Percentiles rank a stretch among this genome's conserved stretches.
Evolutionary conservation across 2,797 vertebrate species (phyloP).

Genomic region (Myotis daubentonii): DNA sequence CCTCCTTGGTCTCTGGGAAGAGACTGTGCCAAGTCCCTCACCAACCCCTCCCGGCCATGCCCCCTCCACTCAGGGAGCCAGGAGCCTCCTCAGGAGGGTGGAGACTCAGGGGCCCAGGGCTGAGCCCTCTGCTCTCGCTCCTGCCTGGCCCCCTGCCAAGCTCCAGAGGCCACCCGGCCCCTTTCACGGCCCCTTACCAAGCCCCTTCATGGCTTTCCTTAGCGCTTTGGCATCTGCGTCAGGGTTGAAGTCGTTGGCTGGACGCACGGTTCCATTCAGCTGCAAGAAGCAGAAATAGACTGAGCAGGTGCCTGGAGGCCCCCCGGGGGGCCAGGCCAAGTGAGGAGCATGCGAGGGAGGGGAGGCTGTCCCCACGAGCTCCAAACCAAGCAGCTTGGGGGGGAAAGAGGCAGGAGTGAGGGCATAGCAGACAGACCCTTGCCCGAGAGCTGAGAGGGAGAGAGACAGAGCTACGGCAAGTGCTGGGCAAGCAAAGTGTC

Average conservation of each 20-base stretch:
- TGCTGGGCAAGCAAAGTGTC: background rate
- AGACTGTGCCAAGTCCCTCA: background rate
- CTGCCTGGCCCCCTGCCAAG: background rate
- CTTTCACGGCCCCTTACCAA: conserved; percentile 86
- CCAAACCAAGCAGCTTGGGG: conserved; percentile 66
- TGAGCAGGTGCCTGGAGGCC: conserved; percentile 33
- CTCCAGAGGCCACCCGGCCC: background rate
- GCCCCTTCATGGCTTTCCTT: conserved; percentile 98
- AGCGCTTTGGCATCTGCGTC: conserved; percentile 93
- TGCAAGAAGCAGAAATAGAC: conserved; percentile 78
- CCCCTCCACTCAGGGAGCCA: background rate
- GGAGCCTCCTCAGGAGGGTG: background rate
- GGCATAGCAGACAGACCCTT: conserved; percentile 61
- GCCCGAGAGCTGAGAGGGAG: background rate
- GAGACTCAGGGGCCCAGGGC: background rate
- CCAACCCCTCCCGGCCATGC: background rate
- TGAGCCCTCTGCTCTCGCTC: background rate
- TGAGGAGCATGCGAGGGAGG: conserved; percentile 33
- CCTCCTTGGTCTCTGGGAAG: background rate
- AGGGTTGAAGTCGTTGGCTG: conserved; percentile 87
- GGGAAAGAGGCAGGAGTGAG: conserved; percentile 27
- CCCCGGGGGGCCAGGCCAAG: background rate
- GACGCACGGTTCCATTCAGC: conserved; percentile 91
- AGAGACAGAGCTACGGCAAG: background rate
- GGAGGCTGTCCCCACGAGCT: background rate